phyloP scores from a whole-genome alignment of 1,140 invertebrate species.

The Drosophila ficusphila region DNA sequence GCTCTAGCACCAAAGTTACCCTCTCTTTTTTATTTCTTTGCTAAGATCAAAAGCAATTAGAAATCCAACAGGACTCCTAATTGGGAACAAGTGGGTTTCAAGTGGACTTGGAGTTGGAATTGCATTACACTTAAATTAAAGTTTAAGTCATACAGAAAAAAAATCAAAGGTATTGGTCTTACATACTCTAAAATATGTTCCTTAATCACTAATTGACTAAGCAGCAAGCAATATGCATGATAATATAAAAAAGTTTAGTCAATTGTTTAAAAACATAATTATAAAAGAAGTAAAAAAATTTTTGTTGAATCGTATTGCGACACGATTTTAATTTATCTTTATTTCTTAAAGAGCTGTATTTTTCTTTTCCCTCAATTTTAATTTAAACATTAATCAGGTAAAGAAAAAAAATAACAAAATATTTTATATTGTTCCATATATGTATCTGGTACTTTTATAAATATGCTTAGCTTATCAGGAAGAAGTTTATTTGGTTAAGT shows the following conservation, averaged over 20 bases:
- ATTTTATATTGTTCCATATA: neutral
- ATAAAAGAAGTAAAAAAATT: too few relatives aligned
- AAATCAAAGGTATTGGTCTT: neutral
- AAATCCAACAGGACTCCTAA: neutral
- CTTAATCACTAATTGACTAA: neutral
- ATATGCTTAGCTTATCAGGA: constrained; percentile 35
- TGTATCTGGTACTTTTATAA: constrained; percentile 8
- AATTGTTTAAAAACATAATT: too few relatives aligned
- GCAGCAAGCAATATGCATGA: too few relatives aligned
- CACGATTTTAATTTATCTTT: neutral
- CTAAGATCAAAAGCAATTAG: constrained; percentile 1
- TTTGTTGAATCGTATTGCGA: neutral
- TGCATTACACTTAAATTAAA: constrained; percentile 2
- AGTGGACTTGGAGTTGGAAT: constrained; percentile 1
- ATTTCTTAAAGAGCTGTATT: neutral
- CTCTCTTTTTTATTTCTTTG: neutral
- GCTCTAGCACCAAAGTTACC: constrained; percentile 10
- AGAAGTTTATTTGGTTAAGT: constrained; percentile 35
- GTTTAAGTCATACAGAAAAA: too few relatives aligned
- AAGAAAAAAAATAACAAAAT: neutral
- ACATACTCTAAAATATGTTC: neutral
- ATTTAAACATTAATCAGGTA: neutral
- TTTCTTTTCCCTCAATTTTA: neutral
- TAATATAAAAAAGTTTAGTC: neutral
- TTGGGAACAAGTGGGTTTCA: neutral